phyloP scores from a whole-genome alignment of 2,888 invertebrate genomes.

The Phasia obesa region DNA sequence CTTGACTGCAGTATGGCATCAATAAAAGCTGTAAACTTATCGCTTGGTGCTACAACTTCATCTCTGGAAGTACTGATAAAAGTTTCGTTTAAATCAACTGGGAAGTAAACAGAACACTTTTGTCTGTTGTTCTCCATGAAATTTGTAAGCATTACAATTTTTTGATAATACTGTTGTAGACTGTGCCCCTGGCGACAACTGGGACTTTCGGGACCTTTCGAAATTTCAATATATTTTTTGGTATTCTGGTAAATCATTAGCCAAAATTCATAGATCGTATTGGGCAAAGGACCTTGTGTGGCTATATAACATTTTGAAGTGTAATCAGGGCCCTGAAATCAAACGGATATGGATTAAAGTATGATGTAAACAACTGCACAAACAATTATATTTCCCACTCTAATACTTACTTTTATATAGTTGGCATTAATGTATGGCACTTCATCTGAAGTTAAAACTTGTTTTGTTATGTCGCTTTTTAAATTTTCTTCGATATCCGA shows the following conservation, averaged over 20 bases:
- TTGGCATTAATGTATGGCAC: slow-evolving; percentile 95
- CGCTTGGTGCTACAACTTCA: slow-evolving; percentile 72
- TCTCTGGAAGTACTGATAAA: slow-evolving; percentile 79
- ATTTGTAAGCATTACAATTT: slow-evolving; percentile 95
- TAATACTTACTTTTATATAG: slow-evolving; percentile 89
- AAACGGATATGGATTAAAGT: neutral
- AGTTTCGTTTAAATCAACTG: slow-evolving; percentile 84
- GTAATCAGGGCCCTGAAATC: slow-evolving; percentile 92
- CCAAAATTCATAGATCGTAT: slow-evolving; percentile 96
- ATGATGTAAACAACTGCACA: neutral
- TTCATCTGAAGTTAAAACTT: slow-evolving; percentile 83
- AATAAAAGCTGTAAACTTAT: slow-evolving; percentile 65
- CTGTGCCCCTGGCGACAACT: slow-evolving; percentile 75
- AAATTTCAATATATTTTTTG: slow-evolving; percentile 77
- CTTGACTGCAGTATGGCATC: slow-evolving; percentile 62
- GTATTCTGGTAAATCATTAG: slow-evolving; percentile 89
- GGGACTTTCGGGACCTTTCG: slow-evolving; percentile 76
- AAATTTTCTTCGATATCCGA: slow-evolving; percentile 43
- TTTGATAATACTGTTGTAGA: slow-evolving; percentile 82
- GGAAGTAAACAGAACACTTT: slow-evolving; percentile 96
- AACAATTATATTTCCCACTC: neutral
- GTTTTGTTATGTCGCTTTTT: slow-evolving; percentile 73
- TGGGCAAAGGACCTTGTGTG: slow-evolving; percentile 94
- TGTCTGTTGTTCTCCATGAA: slow-evolving; percentile 91
- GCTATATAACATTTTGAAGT: slow-evolving; percentile 94